These are phyloP conservation scores for Tauraco erythrolophus DNA, from an alignment of 2,113 vertebrate genomes.

Conservation along the genomic window DNA sequence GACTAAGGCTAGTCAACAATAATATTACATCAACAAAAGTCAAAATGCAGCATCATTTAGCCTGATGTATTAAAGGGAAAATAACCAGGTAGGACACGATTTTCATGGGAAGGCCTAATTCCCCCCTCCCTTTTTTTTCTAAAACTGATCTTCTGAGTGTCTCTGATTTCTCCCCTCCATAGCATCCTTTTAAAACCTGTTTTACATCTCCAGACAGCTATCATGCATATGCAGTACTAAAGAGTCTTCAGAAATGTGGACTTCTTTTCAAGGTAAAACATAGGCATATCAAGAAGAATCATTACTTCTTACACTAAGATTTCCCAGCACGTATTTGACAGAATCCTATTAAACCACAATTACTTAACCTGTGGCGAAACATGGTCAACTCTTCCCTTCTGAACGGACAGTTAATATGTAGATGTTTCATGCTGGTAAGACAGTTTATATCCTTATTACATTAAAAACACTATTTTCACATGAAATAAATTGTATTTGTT, in stretches of 20 bases:
- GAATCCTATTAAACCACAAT: neutral
- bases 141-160: neutral
- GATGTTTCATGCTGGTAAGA: neutral
- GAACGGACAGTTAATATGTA: fast-evolving
- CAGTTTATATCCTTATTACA: neutral
- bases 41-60: slow-evolving; percentile 3
- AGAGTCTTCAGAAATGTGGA: neutral
- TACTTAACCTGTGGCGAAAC: neutral
- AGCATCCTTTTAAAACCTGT: neutral
- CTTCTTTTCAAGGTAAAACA: neutral
- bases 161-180: neutral
- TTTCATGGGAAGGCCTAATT: neutral
- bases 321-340: neutral
- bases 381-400: neutral
- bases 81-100: neutral
- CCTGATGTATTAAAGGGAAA: neutral
- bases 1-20: slow-evolving; percentile 4
- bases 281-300: neutral
- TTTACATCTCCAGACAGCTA: neutral
- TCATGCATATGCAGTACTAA: neutral
- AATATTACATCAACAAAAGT: neutral
- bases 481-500: neutral
- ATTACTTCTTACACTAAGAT: neutral
- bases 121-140: neutral
- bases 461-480: neutral